These are phyloP conservation scores for Electrophaes corylata DNA, from an alignment of 2,888 invertebrate genomes.

Conservation along the genomic window DNA sequence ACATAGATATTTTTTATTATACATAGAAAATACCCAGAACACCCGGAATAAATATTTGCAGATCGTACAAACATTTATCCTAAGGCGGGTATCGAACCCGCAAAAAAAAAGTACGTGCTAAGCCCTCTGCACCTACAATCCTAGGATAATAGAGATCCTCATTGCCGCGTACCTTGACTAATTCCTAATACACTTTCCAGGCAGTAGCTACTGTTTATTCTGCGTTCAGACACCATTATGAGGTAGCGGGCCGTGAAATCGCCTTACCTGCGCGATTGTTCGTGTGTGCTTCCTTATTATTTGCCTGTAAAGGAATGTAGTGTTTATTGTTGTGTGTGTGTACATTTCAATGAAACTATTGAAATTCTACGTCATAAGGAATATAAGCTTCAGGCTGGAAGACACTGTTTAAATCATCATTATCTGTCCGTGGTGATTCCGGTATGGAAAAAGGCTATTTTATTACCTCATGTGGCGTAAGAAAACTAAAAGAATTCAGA, in stretches of 20 bases:
- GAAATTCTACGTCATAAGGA: not conserved
- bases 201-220: not conserved
- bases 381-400: not conserved
- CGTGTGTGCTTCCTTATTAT: slow-evolving; percentile 44
- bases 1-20: too few relatives aligned
- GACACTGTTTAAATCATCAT: not conserved
- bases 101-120: too few relatives aligned
- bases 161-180: slow-evolving; percentile 38
- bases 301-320: slow-evolving; percentile 30
- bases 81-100: too few relatives aligned
- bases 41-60: too few relatives aligned
- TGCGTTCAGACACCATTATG: slow-evolving; percentile 40
- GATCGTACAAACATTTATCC: too few relatives aligned
- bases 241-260: slow-evolving; percentile 48
- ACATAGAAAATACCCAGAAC: too few relatives aligned
- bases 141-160: slow-evolving; percentile 28
- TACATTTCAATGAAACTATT: slow-evolving; percentile 23
- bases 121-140: too few relatives aligned
- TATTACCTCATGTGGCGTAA: too few relatives aligned
- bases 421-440: too few relatives aligned
- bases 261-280: slow-evolving; percentile 44
- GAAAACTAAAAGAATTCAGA: too few relatives aligned
- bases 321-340: slow-evolving; percentile 12
- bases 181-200: slow-evolving; percentile 37
- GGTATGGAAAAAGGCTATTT: too few relatives aligned